Evolutionary conservation across 2,113 vertebrate genomes (phyloP), one percentile per base, ranked within the genome.

Genomic region (Cottus gobio): DNA sequence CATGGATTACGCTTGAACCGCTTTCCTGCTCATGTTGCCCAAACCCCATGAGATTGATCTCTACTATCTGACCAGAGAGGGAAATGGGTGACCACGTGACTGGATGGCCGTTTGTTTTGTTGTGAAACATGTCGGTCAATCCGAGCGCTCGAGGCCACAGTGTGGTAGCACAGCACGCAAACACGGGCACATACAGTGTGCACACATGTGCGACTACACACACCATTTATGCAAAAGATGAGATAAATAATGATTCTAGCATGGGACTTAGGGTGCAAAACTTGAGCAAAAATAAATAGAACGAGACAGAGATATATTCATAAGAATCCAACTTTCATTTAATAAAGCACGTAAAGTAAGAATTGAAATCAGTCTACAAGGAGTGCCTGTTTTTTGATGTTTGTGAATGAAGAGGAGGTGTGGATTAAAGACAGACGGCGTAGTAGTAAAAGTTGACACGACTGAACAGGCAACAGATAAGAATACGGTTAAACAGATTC

Each of bases 61-160:
- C n/a, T 16, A 74, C 37, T 64, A 54, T 85, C 68, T 66, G 87
- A 85, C 80, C 16, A 77, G 1, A 66, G 50, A 54, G 31, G 24
- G 48, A 62, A 75, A 69, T 24, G 69, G 62, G 11, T 22, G 48
- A 42, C 83, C 73, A 90, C 60, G 54, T 90, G 72, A 92, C 87
- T 39, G 52, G 1, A 34, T 70, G 65, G 12, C 70, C 77, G 71
- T 79, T 85, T 85, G 79, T 73, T 88, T 44, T 76, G 79, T 75
- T 77, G 71, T 67, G 78, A 69, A 83, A 42, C 54, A 58, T 44
- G 71, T 22, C 46, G 62, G 44, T 83, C 86, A 88, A 91, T 88
- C 71, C 39, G 61, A 13, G 46, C 24, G 64, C 46, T 82, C 1
- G 63, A 80, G 56, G 71, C 84, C 88, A 83, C 79, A 63, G 57